These are phyloP conservation scores for Dicaeum eximium DNA, from an alignment of 2,113 vertebrate genomes.

Conservation along the genomic window DNA sequence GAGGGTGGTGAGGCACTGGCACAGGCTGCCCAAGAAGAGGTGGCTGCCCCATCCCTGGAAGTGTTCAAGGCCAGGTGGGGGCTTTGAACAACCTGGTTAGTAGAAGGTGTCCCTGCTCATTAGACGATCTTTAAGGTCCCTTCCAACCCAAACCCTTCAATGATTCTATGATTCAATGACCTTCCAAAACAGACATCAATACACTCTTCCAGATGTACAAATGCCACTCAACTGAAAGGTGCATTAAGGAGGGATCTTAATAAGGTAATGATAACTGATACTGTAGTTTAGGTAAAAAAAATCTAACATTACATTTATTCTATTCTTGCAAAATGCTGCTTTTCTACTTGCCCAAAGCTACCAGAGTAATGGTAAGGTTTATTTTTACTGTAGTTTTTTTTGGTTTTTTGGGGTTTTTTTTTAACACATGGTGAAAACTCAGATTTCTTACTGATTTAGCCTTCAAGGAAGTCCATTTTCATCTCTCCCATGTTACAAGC, in stretches of 20 bases:
- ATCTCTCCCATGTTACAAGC: background rate
- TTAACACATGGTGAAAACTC: background rate
- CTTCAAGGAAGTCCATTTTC: background rate
- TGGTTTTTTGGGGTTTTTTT: too few species aligned
- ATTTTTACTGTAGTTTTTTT: background rate
- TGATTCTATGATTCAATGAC: background rate
- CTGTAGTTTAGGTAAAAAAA: background rate
- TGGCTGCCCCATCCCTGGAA: background rate
- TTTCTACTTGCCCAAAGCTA: background rate
- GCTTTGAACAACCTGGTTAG: background rate
- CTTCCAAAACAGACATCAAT: background rate
- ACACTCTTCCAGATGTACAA: background rate
- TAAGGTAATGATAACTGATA: background rate
- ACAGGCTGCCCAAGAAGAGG: background rate
- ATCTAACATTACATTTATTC: background rate
- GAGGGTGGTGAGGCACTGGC: background rate
- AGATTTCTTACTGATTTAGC: background rate
- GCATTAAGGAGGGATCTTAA: background rate
- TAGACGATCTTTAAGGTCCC: background rate
- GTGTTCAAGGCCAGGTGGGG: background rate
- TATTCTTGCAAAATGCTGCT: background rate
- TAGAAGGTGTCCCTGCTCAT: background rate
- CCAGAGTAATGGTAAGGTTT: background rate
- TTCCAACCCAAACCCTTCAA: background rate
- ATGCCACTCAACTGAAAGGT: background rate